Evolutionary conservation across 2,113 vertebrate genomes (phyloP), one percentile per base, ranked within the genome.

Genomic region (Macrotus californicus): DNA sequence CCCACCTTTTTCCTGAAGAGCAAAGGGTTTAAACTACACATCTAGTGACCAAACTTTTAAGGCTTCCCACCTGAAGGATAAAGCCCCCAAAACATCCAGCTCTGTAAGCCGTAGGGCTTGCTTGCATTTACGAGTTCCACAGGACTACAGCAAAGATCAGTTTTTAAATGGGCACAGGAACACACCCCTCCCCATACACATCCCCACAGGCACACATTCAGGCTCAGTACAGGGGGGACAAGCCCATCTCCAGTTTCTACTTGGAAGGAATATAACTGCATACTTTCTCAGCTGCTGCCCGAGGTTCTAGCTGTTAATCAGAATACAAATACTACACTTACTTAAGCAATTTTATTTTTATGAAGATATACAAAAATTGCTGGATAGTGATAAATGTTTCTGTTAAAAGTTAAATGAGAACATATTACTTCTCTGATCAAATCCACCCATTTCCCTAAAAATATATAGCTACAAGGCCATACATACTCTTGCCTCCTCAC

Each of bases 331-430:
- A 93, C 26, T 64, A 73, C 4, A 82, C 13, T 52, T 77, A 80
- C 41, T 92, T 88, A 80, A 77, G 36, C 31, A 89, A 76, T 24
- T 91, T 6, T n/a, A 77, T 76, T 93, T 94, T 92, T 87, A 80
- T 36, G 43, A 92, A 96, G 34, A 69, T 64, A 88, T 22, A 73
- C 0, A 96, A 67, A 77, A 85, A 77, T 22, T 77, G 39, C 75
- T 34, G 22, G 22, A 76, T 70, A 92, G 66, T 29, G 85, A 6
- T 43, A 79, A 80, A 67, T 59, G 52, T 92, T 61, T 31, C n/a
- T 80, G 26, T 52, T 89, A 91, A 81, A 93, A 88, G 31, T 88
- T 77, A 94, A 80, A 88, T 81, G 43, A 72, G 56, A 90, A 41
- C 41, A 26, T 80, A 89, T 52, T 26, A 76, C n/a, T 93, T 85